A percentile compares a stretch with the other conserved stretches of the same genome.
These are phyloP conservation scores for Leptogaster cylindrica DNA, from an alignment of 2,888 invertebrate species.

Conservation along the genomic window DNA sequence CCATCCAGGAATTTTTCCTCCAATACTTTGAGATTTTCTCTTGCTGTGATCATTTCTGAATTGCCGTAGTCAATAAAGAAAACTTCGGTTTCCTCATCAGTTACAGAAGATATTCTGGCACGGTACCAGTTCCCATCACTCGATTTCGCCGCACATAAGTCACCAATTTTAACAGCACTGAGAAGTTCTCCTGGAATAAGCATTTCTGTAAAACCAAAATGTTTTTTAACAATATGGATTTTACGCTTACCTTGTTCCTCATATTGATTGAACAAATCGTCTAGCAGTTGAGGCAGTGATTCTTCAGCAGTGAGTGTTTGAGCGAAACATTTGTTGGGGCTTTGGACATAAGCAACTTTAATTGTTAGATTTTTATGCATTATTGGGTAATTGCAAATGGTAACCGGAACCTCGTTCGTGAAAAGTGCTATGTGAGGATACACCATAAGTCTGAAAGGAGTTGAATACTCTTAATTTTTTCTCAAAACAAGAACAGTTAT, in stretches of 20 bases:
- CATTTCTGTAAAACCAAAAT: not conserved
- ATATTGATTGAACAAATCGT: conserved; percentile 66
- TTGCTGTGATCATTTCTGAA: conserved; percentile 64
- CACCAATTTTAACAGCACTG: conserved; percentile 63
- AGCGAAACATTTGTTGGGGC: conserved; percentile 69
- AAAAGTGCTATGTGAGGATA: conserved; percentile 66
- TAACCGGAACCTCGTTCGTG: conserved; percentile 56
- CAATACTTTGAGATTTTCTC: conserved; percentile 62
- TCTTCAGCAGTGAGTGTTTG: conserved; percentile 66
- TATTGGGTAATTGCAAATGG: conserved; percentile 70
- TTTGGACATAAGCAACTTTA: conserved; percentile 67
- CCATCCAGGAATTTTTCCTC: conserved; percentile 61
- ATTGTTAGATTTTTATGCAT: conserved; percentile 67
- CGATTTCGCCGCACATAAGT: conserved; percentile 69
- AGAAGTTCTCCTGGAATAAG: conserved; percentile 56
- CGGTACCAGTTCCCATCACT: conserved; percentile 76
- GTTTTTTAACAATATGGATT: no score
- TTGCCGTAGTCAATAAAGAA: conserved; percentile 76
- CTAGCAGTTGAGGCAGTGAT: conserved; percentile 65
- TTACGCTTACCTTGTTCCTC: conserved; percentile 61
- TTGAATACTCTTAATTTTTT: not conserved
- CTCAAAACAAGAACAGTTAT: conserved; percentile 50
- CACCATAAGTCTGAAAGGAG: conserved; percentile 67
- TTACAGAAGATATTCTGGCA: conserved; percentile 63
- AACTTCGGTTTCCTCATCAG: conserved; percentile 64